Base-by-base conservation (phyloP, 2,797 vertebrate species). In the Cirrhinus molitorella region DNA sequence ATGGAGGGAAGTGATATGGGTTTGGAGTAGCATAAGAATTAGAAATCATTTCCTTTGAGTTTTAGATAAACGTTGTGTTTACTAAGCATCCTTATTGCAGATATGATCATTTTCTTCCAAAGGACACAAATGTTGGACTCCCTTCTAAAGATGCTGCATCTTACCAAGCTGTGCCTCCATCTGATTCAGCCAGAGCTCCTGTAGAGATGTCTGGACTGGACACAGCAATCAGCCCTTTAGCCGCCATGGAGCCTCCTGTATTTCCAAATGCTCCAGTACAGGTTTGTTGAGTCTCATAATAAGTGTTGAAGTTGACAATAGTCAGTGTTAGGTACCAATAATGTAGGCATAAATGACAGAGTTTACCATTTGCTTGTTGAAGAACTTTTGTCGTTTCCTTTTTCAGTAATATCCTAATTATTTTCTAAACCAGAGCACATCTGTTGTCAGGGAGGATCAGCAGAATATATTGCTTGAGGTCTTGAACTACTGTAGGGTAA, bases 401-500 rank as follows among this genome's bases (percentile, higher is more conserved):
- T 51, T 40, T 73, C 43, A 63, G 31, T 45, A 28, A 68, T 7
- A 11, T 73, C 10, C 4, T 19, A 21, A 51, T 45, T 66, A 19
- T 83, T 51, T 65, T 19, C 17, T 47, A 43, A 28, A 40, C n/a
- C 63, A 83, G 81, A 83, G 81, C 72, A 57, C 67, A 47, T 83
- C 81, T 47, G 80, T 51, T 21, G 71, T 74, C 0, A 71, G 28
- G n/a, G 66, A 83, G 40, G 34, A 74, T 17, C 81, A 79, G 65
- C 75, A 83, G 65, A 72, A 75, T n/a, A 34, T 87, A 14, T 68
- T 89, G 57, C 72, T 80, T 1, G 86, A 89, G 40, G 79, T 89
- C 43, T 53, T 87, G 40, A 74, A 81, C 51, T 55, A 85, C 28
- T 87, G 88, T 85, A 73, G 61, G 84, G 86, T 89, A 77, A 80